Percentiles rank a stretch among this genome's conserved stretches.
Conservation (phyloP, 2,113 vertebrate species). For the Platysternon megacephalum region DNA sequence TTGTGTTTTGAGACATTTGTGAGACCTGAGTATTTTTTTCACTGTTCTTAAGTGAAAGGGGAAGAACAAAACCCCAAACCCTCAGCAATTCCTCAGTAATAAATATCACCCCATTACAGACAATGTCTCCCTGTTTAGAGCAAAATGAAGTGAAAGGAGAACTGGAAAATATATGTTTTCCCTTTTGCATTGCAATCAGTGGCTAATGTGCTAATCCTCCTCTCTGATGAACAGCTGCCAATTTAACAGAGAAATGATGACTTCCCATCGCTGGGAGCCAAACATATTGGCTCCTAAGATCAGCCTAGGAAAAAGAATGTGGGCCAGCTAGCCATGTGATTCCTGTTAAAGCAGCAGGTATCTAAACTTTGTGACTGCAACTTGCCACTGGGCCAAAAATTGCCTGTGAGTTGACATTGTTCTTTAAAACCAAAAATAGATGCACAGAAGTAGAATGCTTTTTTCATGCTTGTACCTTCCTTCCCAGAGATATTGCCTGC, state of each 20-base stretch:
- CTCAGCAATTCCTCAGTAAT: conserved; percentile 52
- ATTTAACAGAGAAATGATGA: conserved; percentile 52
- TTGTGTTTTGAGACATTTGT: neutral
- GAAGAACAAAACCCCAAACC: conserved; percentile 22
- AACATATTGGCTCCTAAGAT: conserved; percentile 58
- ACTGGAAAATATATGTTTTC: conserved; percentile 75
- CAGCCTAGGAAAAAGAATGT: conserved; percentile 58
- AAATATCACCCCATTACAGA: conserved; percentile 58
- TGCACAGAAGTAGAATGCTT: neutral
- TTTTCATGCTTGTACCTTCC: accelerated
- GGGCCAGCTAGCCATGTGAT: neutral
- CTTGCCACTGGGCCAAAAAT: neutral
- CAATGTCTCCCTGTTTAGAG: conserved; percentile 74
- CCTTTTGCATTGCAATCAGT: conserved; percentile 67
- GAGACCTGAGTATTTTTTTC: conserved; percentile 11
- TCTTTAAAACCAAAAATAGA: conserved; percentile 18
- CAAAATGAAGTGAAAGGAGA: conserved; percentile 74
- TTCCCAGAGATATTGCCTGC: neutral
- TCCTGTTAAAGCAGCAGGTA: conserved; percentile 16
- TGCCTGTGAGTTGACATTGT: neutral
- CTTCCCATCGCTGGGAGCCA: conserved; percentile 66
- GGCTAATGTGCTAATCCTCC: conserved; percentile 63
- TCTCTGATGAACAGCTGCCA: conserved; percentile 63
- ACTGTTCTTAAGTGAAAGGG: conserved; percentile 18
- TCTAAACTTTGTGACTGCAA: neutral